These are phyloP conservation scores for Chlorops oryzae DNA, from an alignment of 1,140 invertebrate genomes.

Conservation along the genomic window DNA sequence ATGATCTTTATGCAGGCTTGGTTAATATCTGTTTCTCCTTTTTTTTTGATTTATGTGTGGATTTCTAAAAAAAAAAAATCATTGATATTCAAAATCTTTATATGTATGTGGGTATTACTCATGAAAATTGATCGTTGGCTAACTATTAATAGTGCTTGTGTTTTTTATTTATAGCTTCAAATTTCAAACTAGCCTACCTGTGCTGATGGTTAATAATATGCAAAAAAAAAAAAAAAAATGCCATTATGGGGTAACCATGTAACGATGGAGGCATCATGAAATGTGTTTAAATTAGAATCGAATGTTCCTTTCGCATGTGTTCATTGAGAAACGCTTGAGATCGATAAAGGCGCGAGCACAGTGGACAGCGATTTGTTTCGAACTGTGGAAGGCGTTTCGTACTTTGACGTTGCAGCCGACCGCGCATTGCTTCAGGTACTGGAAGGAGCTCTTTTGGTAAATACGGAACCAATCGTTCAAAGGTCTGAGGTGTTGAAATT, in stretches of 20 bases:
- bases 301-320: constrained; percentile 46
- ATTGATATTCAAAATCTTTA: too few species aligned
- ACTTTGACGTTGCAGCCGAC: constrained; percentile 28
- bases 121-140: too few species aligned
- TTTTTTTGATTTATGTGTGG: not conserved
- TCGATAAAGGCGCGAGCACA: constrained; percentile 39
- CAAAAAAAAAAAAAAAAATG: too few species aligned
- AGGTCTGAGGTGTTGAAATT: constrained; percentile 37
- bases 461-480: constrained; percentile 32
- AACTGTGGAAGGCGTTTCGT: constrained; percentile 29
- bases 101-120: too few species aligned
- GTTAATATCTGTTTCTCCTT: too few species aligned
- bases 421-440: constrained; percentile 22
- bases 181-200: too few species aligned
- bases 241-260: too few species aligned
- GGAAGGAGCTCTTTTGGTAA: constrained; percentile 30
- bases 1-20: too few species aligned
- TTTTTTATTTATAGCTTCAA: too few species aligned
- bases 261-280: too few species aligned
- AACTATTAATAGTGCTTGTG: too few species aligned
- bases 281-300: constrained; percentile 38
- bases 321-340: constrained; percentile 44
- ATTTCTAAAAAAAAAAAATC: not conserved
- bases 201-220: too few species aligned
- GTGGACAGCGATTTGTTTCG: constrained; percentile 42